Evolutionary conservation across 2,113 vertebrate species (phyloP).

Genomic region (Peromyscus leucopus): DNA sequence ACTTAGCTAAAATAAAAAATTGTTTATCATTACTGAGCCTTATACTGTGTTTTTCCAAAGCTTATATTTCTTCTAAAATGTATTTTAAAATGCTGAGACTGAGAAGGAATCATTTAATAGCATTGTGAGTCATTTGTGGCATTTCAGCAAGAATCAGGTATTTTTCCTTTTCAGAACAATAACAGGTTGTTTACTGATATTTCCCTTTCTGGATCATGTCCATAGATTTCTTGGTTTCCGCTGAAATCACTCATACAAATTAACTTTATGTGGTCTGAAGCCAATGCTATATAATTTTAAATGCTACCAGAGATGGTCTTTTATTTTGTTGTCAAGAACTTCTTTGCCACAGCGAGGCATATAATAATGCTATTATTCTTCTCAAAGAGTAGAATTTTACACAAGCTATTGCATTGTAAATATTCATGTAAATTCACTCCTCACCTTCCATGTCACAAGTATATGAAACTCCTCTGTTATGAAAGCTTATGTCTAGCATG

Average conservation of each 20-base stretch:
- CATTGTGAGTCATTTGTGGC: conserved; percentile 53
- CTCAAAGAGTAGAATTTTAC: conserved; percentile 33
- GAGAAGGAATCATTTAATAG: conserved; percentile 57
- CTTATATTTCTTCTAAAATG: conserved; percentile 16
- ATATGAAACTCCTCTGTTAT: conserved; percentile 23
- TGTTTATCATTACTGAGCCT: neutral
- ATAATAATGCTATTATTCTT: neutral
- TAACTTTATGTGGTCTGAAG: conserved; percentile 53
- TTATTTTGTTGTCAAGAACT: conserved; percentile 9
- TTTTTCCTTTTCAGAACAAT: conserved; percentile 60
- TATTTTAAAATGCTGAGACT: conserved; percentile 48
- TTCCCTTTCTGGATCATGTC: conserved; percentile 63
- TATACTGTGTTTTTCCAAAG: neutral
- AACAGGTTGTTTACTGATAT: conserved; percentile 50
- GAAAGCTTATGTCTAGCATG: neutral
- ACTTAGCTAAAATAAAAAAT: conserved; percentile 5
- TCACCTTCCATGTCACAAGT: conserved; percentile 2
- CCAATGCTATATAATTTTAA: conserved; percentile 40
- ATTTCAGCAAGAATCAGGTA: conserved; percentile 45
- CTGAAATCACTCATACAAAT: conserved; percentile 66
- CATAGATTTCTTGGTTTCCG: conserved; percentile 58
- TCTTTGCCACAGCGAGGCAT: neutral
- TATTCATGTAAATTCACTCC: neutral
- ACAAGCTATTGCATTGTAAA: conserved; percentile 3
- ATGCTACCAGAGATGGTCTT: neutral